Percentiles rank a stretch among this genome's conserved stretches.
Conservation (phyloP, 2,113 vertebrate species). For the Heloderma charlesbogerti region DNA sequence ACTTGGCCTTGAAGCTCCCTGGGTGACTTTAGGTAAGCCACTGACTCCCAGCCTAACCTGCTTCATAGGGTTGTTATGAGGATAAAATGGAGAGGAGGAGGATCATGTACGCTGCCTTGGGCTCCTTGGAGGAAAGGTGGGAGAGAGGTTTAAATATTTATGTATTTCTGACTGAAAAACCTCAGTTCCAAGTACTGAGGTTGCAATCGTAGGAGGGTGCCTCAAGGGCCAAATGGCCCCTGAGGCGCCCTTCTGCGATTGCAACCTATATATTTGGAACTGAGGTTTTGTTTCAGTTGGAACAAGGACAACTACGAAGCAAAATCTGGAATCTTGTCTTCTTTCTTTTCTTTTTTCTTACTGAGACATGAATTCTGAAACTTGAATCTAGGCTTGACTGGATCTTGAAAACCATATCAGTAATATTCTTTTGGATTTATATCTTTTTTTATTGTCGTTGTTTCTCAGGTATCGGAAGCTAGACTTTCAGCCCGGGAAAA, state of each 20-base stretch:
- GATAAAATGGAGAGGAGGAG: too few relatives aligned
- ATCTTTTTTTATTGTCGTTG: neutral
- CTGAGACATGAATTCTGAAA: neutral
- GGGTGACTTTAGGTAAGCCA: too few relatives aligned
- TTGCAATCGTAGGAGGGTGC: too few relatives aligned
- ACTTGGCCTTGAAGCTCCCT: too few relatives aligned
- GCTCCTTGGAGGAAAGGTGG: too few relatives aligned
- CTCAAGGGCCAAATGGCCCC: too few relatives aligned
- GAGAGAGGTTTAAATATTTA: too few relatives aligned
- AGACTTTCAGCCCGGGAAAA: constrained; percentile 85
- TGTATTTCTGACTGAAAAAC: too few relatives aligned
- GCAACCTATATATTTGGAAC: neutral
- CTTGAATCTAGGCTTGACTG: neutral
- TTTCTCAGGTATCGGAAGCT: constrained; percentile 86
- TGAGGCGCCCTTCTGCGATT: too few relatives aligned
- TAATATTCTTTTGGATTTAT: neutral
- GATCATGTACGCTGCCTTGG: too few relatives aligned
- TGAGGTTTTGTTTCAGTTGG: neutral
- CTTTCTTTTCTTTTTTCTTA: neutral
- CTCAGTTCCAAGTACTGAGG: too few relatives aligned
- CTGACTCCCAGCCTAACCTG: too few relatives aligned
- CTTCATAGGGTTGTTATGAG: neutral
- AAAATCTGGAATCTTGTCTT: neutral
- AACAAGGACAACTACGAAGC: neutral
- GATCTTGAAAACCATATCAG: neutral